Evolutionary conservation across 2,113 vertebrate genomes (phyloP).

Genomic region (Triplophysa siluroides): DNA sequence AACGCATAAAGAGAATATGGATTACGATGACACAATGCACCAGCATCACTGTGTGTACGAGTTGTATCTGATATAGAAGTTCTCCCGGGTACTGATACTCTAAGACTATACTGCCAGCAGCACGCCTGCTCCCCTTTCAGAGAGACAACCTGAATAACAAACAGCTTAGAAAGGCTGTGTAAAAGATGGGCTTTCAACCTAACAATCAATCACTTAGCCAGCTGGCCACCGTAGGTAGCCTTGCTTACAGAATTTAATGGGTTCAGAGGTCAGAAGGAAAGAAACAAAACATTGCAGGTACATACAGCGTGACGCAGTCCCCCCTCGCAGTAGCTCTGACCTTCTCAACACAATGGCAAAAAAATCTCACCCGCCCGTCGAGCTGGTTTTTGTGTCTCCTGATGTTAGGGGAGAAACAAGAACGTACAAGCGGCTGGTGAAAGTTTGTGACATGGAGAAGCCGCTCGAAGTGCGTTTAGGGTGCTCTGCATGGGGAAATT

Average conservation of each 20-base stretch:
- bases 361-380: slow-evolving; percentile 27
- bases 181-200: slow-evolving; percentile 60
- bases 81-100: background rate
- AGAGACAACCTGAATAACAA: slow-evolving; percentile 58
- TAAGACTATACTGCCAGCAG: slow-evolving; percentile 24
- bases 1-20: no score
- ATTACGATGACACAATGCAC: no score
- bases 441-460: background rate
- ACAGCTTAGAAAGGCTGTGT: slow-evolving; percentile 57
- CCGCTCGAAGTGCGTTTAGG: background rate
- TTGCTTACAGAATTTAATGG: slow-evolving; percentile 34
- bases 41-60: background rate
- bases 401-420: background rate
- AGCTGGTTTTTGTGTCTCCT: background rate
- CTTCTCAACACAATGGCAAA: slow-evolving; percentile 54
- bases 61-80: slow-evolving; percentile 24
- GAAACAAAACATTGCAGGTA: slow-evolving; percentile 25
- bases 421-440: background rate
- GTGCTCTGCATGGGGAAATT: background rate
- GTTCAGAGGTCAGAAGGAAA: slow-evolving; percentile 36
- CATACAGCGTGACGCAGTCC: slow-evolving; percentile 16
- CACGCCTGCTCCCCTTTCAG: slow-evolving; percentile 23
- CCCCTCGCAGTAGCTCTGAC: slow-evolving; percentile 33
- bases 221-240: slow-evolving; percentile 32
- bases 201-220: slow-evolving; percentile 63